Evolutionary conservation across 2,113 vertebrate species (phyloP).

Genomic region (Plotosus lineatus): DNA sequence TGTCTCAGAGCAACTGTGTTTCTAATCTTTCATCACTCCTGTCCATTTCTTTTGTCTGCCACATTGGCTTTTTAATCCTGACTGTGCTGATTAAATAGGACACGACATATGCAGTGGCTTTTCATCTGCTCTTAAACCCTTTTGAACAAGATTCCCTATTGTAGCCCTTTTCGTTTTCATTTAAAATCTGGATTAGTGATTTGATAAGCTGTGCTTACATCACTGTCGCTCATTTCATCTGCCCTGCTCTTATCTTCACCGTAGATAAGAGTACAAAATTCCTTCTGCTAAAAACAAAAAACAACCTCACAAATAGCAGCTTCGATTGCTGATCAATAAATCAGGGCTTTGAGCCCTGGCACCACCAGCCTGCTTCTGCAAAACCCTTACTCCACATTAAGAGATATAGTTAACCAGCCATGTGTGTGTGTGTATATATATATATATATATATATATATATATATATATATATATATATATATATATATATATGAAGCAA

Average conservation of each 20-base stretch:
- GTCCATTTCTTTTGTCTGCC: slow-evolving; percentile 15
- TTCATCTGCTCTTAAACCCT: slow-evolving; percentile 43
- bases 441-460: no score
- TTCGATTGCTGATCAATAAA: no score
- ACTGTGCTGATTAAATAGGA: slow-evolving; percentile 41
- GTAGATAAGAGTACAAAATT: not conserved
- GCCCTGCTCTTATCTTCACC: slow-evolving; percentile 39
- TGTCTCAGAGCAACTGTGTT: not conserved
- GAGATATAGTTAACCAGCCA: no score
- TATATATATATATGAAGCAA: no score
- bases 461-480: no score
- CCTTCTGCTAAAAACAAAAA: slow-evolving; percentile 1
- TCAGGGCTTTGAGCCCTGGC: no score
- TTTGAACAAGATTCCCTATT: slow-evolving; percentile 48
- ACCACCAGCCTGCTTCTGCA: no score
- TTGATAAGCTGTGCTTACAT: slow-evolving; percentile 19
- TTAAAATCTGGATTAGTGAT: slow-evolving; percentile 43
- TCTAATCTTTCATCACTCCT: not conserved
- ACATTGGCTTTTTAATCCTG: slow-evolving; percentile 45
- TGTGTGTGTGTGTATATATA: no score
- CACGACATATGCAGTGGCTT: slow-evolving; percentile 13
- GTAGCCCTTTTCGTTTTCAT: slow-evolving; percentile 21
- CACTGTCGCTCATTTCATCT: not conserved
- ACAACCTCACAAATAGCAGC: not conserved
- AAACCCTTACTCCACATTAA: no score